Evolutionary conservation across 2,888 invertebrate genomes (phyloP).

Genomic region (Koerneria pararmatus): DNA sequence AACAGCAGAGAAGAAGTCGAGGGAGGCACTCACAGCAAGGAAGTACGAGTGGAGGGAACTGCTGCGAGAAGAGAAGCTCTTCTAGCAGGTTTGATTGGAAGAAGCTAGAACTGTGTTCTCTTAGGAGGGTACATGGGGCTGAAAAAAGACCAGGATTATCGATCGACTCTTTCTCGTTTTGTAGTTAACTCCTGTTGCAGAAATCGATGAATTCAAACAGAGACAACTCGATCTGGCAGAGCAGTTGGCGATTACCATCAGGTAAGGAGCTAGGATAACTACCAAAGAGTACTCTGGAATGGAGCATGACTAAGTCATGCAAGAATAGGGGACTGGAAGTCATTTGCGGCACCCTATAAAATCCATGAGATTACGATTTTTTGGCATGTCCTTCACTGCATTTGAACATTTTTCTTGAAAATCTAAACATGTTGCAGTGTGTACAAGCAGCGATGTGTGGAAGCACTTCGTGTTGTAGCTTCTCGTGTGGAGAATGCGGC

Average conservation of each 20-base stretch:
- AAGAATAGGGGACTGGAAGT: too few species aligned
- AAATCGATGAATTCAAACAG: conserved; percentile 59
- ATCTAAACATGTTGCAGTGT: conserved; percentile 43
- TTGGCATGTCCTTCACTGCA: too few species aligned
- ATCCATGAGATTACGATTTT: too few species aligned
- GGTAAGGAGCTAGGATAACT: conserved; percentile 62
- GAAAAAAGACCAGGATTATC: background rate
- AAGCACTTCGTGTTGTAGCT: conserved; percentile 31
- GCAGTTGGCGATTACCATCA: conserved; percentile 89
- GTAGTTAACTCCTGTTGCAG: too few species aligned
- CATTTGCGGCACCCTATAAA: too few species aligned
- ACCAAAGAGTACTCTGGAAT: background rate
- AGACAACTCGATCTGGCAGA: conserved; percentile 81
- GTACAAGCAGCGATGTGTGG: conserved; percentile 62
- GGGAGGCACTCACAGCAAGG: too few species aligned
- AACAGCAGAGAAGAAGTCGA: too few species aligned
- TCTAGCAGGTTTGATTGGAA: background rate
- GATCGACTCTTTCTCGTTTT: too few species aligned
- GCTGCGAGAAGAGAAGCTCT: background rate
- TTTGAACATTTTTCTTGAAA: too few species aligned
- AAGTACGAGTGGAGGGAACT: conserved; percentile 17
- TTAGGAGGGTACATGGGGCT: too few species aligned
- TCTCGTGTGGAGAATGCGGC: conserved; percentile 28
- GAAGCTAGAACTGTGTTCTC: too few species aligned
- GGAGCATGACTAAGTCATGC: too few species aligned